Base-by-base conservation (phyloP, 2,888 invertebrate species). In the Tipula vernalis region DNA sequence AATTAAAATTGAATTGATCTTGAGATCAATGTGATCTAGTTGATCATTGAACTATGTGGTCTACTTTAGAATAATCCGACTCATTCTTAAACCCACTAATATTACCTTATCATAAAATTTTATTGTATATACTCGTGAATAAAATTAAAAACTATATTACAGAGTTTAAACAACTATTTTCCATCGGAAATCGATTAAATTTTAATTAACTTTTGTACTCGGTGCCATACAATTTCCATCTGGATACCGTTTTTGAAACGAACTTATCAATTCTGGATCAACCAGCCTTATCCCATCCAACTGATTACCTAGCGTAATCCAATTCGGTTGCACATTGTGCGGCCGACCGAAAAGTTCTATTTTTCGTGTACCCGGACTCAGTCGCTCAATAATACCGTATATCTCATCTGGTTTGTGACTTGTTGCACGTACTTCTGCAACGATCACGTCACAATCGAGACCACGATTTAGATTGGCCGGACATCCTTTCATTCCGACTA, bases 341-440 rank as follows among this genome's bases (percentile, higher is more conserved):
- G 98, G 98, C 87, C 99, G 93, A 0, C 99, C 99, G 90, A 99
- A 99, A 15, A 99, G 92, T 92, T 99, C 99, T 87, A 99, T 98
- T 92, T 99, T 99, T 87, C 98, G 94, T 0, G 98, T 98, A 0
- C 99, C 98, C 0, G 99, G 99, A 88, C 98, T 98, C 86, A 99
- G 94, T 86, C 99, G 93, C 90, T 99, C 99, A 88, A 99, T 99
- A 89, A 99, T 98, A 12, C 98, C 99, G 90, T 99, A 99, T 89
- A 99, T 98, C 92, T 99, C 99, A 91, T 99, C 99, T 0, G 99
- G 99, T 90, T 99, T 99, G 91, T 99, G 99, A 89, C 97, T 98
- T 0, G 99, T 99, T 13, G 98, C 99, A 87, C 99, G 94, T 0
- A 99, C 99, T 92, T 99, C 99, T 0, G 99, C 98, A 0, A 99